Evolutionary conservation across 2,888 invertebrate species (phyloP), one percentile per base, ranked within the genome.

Genomic region (Tipula confusa): DNA sequence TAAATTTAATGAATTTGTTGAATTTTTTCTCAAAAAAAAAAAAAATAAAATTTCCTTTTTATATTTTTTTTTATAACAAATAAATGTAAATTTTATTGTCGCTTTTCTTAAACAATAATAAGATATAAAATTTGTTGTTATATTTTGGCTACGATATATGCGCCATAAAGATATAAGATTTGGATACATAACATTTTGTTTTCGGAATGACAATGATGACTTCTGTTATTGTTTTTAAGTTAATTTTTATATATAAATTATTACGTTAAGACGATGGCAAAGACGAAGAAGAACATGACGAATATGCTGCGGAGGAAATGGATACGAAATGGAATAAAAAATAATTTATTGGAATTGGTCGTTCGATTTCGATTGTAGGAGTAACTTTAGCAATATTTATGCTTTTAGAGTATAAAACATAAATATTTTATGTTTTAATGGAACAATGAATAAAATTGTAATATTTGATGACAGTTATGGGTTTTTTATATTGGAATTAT

Each of bases 81-180:
- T 64, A 64, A 64, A 64, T 64, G 64, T 64, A 64, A 64, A 64
- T 64, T 64, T 64, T 64, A 64, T 64, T 64, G 64, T 64, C 64
- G 64, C 64, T 64, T 24, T 64, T 24, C 64, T 64, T 64, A 64
- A 64, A 64, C 64, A 64, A 64, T 64, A 64, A 64, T 64, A 64
- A 64, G 64, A 64, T 64, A 64, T 64, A 64, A 64, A 64, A 64
- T 64, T 64, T 64, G 64, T 64, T 64, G 64, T 64, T 64, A 24
- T 15, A 43, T 64, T 64, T 64, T 64, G 64, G 64, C 64, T 64
- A 64, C 64, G 64, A 64, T 64, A 24, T 24, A 64, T 64, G 24
- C n/a, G n/a, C 64, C 64, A 64, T 64, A 64, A 64, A 64, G 64
- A 24, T 64, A 64, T 64, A 64, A 64, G 64, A 64, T 64, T 64